Evolutionary conservation across 2,113 vertebrate species (phyloP).

Genomic region (Emydocephalus ijimae): DNA sequence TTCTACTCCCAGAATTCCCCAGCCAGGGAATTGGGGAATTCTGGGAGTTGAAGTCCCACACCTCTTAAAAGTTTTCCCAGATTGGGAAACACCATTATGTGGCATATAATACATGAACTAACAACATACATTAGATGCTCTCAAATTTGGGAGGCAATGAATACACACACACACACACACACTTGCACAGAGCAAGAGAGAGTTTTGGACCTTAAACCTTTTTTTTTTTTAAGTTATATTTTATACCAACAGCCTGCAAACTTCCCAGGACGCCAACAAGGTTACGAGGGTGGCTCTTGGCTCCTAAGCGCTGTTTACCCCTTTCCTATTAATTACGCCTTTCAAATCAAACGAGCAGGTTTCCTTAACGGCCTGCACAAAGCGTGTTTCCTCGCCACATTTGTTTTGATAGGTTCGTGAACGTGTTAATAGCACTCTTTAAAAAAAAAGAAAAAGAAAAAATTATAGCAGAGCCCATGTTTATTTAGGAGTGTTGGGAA

Average conservation of each 20-base stretch:
- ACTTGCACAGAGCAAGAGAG: not conserved
- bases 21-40: too few species aligned
- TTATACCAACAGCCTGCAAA: not conserved
- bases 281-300: not conserved
- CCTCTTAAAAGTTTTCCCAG: too few species aligned
- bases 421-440: not conserved
- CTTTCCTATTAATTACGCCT: not conserved
- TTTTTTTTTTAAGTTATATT: not conserved
- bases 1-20: too few species aligned
- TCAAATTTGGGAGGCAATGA: not conserved
- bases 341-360: not conserved
- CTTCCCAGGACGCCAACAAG: not conserved
- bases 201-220: not conserved
- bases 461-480: not conserved
- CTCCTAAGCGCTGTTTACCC: not conserved
- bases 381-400: not conserved
- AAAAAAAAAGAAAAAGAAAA: not conserved
- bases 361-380: rapidly evolving
- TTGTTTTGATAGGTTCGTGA: constrained; percentile 6
- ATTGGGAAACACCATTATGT: too few species aligned
- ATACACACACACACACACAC: too few species aligned
- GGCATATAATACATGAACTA: too few species aligned
- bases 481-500: constrained; percentile 14
- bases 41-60: too few species aligned
- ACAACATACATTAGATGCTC: not conserved